Evolutionary conservation across 2,888 invertebrate genomes (phyloP).

Genomic region (Ormyrus labotus): DNA sequence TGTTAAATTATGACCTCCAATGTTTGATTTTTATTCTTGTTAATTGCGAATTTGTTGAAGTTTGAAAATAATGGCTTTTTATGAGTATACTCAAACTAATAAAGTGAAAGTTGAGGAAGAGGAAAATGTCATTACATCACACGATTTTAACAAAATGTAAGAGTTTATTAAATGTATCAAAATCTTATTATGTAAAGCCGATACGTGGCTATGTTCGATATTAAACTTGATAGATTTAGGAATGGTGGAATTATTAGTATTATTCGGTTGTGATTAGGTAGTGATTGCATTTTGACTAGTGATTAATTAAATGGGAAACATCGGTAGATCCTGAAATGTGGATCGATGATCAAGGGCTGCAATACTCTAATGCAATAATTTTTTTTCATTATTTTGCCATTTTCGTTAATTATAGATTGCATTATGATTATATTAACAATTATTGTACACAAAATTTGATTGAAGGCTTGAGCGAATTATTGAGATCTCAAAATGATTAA

Average conservation of each 20-base stretch:
- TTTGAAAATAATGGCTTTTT: constrained; percentile 17
- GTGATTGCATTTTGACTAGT: constrained; percentile 18
- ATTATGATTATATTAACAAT: neutral
- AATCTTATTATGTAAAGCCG: constrained; percentile 33
- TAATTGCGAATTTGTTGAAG: constrained; percentile 17
- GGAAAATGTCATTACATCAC: constrained; percentile 6
- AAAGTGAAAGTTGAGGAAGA: constrained; percentile 2
- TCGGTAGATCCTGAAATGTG: constrained; percentile 7
- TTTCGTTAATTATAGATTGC: neutral
- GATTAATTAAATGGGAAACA: neutral
- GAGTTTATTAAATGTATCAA: constrained; percentile 45
- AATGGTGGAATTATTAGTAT: constrained; percentile 45
- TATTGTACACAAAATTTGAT: neutral
- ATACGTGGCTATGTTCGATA: constrained; percentile 46
- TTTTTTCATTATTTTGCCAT: neutral
- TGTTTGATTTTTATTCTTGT: constrained; percentile 36
- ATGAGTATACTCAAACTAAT: constrained; percentile 3
- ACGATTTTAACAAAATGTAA: constrained; percentile 16
- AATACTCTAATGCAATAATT: constrained; percentile 47
- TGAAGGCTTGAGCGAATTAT: constrained; percentile 3
- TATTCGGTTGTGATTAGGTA: constrained; percentile 52
- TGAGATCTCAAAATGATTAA: constrained; percentile 3
- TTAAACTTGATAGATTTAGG: constrained; percentile 27
- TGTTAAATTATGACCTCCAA: constrained; percentile 30
- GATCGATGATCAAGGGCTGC: constrained; percentile 6